Evolutionary conservation across 2,113 vertebrate genomes (phyloP), one percentile per base, ranked within the genome.

Genomic region (Pachyramphus minor): DNA sequence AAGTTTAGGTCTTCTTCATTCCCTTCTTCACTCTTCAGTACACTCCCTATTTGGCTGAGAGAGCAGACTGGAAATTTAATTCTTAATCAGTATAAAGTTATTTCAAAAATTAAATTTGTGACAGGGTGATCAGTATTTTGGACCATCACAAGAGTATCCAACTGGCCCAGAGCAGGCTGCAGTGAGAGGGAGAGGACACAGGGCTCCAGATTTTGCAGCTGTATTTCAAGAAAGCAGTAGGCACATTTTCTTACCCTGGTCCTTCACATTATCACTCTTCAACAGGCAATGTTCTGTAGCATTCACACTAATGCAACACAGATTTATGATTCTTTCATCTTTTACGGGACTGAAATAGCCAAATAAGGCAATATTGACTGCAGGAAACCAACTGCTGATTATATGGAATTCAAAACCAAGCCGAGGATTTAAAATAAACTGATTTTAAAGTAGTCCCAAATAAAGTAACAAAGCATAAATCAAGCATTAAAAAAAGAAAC

Each of bases 391-490:
- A 49, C 71, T 84, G 84, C 77, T 93, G 89, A 94, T 79, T 79
- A 76, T 8, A 75, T 0, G 3, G 66, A 94, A 93, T 83, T 87
- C 64, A 80, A 90, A 97, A 91, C 81, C 71, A 73, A 91, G 44
- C 31, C 55, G 31, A 75, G n/a, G 14, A 79, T 58, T 79, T 87
- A 62, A 89, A 84, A 72, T 64, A 91, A 87, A 95, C 55, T 41
- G 22, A 91, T 89, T 95, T 84, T 71, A 56, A 96, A 95, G 80
- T 33, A 35, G 81, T 66, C 5, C 3, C 66, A 94, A 96, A 88
- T 33, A 44, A 87, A 87, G 41, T 58, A 95, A 94, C 91, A 95
- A 91, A 94, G 41, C 82, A 91, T 91, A 91, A 95, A 96, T 89
- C 84, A 95, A 75, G 28, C 35, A 64, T 75, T 74, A 31, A 69